Percentiles rank a stretch among this genome's conserved stretches.
Evolutionary conservation across 1,140 invertebrate species (phyloP).

Genomic region (Platorchestia sp.): DNA sequence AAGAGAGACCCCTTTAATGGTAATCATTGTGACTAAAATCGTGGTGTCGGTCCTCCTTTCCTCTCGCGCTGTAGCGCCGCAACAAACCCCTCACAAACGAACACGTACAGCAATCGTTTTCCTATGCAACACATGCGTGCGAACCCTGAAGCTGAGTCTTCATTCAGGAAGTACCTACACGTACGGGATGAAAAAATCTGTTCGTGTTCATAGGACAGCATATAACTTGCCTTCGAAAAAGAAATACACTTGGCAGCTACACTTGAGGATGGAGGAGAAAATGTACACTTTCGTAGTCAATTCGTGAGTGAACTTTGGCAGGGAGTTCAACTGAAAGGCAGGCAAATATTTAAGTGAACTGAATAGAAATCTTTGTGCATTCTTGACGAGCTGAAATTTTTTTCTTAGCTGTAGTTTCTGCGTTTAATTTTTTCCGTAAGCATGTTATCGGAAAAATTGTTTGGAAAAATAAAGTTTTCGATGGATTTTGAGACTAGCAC

Average conservation of each 20-base stretch:
- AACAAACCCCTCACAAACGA: not conserved
- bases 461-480: not conserved
- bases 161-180: not conserved
- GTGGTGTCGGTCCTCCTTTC: conserved; percentile 33
- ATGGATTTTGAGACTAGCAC: not conserved
- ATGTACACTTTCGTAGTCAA: not conserved
- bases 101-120: not conserved
- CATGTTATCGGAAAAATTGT: not conserved
- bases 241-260: not conserved
- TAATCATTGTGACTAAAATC: conserved; percentile 55
- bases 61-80: not conserved
- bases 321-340: not conserved
- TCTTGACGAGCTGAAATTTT: not conserved
- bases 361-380: not conserved
- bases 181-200: not conserved
- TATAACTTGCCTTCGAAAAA: not conserved
- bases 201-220: not conserved
- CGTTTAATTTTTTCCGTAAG: too few relatives aligned
- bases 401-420: not conserved
- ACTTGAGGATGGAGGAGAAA: not conserved
- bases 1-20: conserved; percentile 48
- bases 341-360: not conserved
- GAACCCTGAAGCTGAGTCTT: not conserved
- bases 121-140: not conserved
- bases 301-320: not conserved